These are phyloP conservation scores for Pseudopodoces humilis DNA, from an alignment of 2,113 vertebrate genomes.

Conservation along the genomic window DNA sequence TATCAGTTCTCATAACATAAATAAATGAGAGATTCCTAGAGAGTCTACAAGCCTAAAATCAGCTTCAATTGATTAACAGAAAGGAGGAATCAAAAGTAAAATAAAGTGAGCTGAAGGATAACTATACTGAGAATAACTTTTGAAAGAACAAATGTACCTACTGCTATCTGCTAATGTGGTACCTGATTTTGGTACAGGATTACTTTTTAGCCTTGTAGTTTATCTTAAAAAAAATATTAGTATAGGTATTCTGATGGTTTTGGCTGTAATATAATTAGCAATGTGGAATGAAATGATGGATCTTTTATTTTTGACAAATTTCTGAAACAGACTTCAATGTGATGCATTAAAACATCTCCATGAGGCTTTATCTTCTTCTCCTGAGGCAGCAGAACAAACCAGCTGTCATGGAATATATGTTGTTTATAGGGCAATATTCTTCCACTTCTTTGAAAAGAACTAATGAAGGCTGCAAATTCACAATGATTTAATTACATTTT, in stretches of 20 bases:
- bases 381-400: background rate
- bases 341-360: background rate
- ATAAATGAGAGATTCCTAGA: background rate
- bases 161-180: background rate
- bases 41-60: background rate
- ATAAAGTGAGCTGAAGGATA: background rate
- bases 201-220: background rate
- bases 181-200: background rate
- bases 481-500: slow-evolving; percentile 29
- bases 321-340: background rate
- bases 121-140: background rate
- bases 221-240: background rate
- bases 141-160: background rate
- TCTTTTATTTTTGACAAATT: background rate
- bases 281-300: background rate
- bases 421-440: background rate
- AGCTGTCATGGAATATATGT: background rate
- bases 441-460: background rate
- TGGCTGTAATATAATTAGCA: background rate
- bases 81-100: background rate
- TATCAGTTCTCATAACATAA: background rate
- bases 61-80: background rate
- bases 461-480: background rate
- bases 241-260: background rate
- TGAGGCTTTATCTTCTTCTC: background rate